Base-by-base conservation (phyloP, 2,888 invertebrate genomes). In the Caenorhabditis sp. region DNA sequence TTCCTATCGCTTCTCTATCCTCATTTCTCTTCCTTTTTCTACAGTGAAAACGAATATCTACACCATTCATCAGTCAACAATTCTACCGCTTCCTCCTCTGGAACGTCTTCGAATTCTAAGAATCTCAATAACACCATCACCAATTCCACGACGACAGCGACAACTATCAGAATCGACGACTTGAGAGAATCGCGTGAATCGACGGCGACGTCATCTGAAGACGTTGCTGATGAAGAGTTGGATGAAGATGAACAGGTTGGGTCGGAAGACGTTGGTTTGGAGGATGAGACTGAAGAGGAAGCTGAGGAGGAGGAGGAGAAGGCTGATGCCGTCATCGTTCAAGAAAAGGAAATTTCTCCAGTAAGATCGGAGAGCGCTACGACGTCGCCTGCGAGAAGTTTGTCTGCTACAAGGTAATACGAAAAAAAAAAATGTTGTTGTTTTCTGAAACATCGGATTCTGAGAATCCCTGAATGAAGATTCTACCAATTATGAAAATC, bases 11-110 rank as follows among this genome's bases (percentile, higher is more conserved):
- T 77, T 82, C 26, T 26, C 26, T 38, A 35, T 14, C 14, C 44
- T 26, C n/a, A 24, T 44, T 26, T 26, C 38, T 8, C 31, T 5
- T 38, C 14, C 1, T 54, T 38, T 61, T 41, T 41, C 22, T 61
- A 19, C 66, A 87, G 87, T 68, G 87, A 87, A 66, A 87, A 87
- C 64, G 87, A 87, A 31, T 81, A 79, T 54, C 22, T 86, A 74
- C 82, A 31, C 47, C 63, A 22, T 31, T 26, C 51, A 14, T 70
- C 77, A 1, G 3, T 66, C 80, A n/a, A 47, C 80, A 7, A n/a
- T n/a, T n/a, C n/a, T n/a, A n/a, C n/a, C n/a, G n/a, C n/a, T n/a
- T 26, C 63, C 3, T 44, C 44, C 28, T 16, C 47, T 0, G 10
- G 31, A 22, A 22, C 51, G 22, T 51, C 51, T 22, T 51, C 51